These are phyloP conservation scores for Calameuta pallipes DNA, from an alignment of 2,888 invertebrate species.

Conservation along the genomic window DNA sequence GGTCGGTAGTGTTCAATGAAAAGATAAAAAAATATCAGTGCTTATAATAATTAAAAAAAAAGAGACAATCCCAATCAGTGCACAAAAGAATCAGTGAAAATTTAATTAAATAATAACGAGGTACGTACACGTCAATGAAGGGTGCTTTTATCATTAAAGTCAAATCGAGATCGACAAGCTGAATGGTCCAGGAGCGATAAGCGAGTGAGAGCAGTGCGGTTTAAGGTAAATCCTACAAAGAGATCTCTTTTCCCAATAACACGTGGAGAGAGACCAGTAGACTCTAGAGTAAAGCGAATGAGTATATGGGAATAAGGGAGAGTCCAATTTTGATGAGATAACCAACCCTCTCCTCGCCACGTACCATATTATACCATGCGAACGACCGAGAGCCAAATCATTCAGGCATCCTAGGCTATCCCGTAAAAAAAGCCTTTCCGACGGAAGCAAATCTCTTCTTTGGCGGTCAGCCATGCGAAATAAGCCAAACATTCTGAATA, in stretches of 20 bases:
- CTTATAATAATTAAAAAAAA: background rate
- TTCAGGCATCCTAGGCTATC: constrained; percentile 28
- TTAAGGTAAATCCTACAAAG: constrained; percentile 57
- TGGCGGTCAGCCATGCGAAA: constrained; percentile 62
- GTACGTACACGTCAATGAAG: background rate
- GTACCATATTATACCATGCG: constrained; percentile 52
- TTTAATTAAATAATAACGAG: background rate
- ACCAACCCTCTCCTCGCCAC: constrained; percentile 50
- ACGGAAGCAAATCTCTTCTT: constrained; percentile 65
- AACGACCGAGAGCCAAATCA: constrained; percentile 31
- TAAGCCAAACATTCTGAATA: constrained; percentile 65
- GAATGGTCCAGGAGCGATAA: background rate
- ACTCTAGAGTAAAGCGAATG: background rate
- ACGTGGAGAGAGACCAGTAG: constrained; percentile 5
- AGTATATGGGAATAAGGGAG: constrained; percentile 25
- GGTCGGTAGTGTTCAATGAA: constrained; percentile 7
- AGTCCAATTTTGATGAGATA: constrained; percentile 64
- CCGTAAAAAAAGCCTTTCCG: constrained; percentile 52
- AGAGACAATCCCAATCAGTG: background rate
- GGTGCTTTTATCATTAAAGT: constrained; percentile 32
- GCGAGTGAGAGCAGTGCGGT: background rate
- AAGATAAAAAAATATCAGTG: background rate
- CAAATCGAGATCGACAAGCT: constrained; percentile 51
- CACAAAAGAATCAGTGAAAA: background rate
- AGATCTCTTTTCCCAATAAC: constrained; percentile 33